Conservation (phyloP, 2,797 vertebrate genomes). For the Paguma larvata region DNA sequence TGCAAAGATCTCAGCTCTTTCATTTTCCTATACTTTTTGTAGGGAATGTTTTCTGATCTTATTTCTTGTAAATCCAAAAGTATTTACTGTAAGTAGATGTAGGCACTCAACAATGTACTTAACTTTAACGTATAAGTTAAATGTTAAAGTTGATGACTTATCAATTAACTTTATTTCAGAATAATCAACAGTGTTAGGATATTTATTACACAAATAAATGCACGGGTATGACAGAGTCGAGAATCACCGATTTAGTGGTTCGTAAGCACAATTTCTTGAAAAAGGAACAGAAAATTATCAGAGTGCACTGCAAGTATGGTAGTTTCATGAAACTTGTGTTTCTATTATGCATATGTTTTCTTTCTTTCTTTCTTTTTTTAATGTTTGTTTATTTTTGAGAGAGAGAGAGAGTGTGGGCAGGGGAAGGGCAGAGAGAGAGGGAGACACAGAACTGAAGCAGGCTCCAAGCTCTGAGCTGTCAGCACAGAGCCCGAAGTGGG, state of each 20-base stretch:
- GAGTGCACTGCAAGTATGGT: not conserved
- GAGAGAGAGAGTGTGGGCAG: too few species aligned
- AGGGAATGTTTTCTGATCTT: not conserved
- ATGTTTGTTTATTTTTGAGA: too few species aligned
- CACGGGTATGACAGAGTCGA: not conserved
- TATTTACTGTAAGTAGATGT: not conserved
- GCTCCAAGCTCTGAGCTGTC: too few species aligned
- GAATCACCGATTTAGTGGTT: not conserved
- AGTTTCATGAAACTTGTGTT: conserved; percentile 17
- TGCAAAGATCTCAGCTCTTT: not conserved
- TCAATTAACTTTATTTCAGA: conserved; percentile 21
- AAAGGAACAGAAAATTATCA: not conserved
- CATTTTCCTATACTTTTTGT: not conserved
- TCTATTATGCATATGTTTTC: conserved; percentile 9
- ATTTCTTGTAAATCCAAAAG: not conserved
- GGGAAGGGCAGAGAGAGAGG: too few species aligned
- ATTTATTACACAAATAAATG: conserved; percentile 41
- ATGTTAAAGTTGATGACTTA: not conserved
- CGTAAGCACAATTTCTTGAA: conserved; percentile 22
- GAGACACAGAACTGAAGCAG: too few species aligned
- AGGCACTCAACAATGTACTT: not conserved
- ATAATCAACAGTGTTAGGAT: not conserved
- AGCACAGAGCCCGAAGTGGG: too few species aligned
- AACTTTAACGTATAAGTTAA: conserved; percentile 8
- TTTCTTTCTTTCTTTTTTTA: not conserved